Percentiles rank a stretch among this genome's conserved stretches.
Conservation (phyloP, 2,113 vertebrate genomes). For the Ovis aries region ARS-UI_Ramb_v3.0 NC_056059.1:93606001-93606500, state of each 20-base stretch:
- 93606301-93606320: background rate
- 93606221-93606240: background rate
- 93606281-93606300: background rate
- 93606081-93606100: background rate
- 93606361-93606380: background rate
- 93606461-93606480: background rate
- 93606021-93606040: background rate
- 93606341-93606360: background rate
- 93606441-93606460: background rate
- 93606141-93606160: background rate
- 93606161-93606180: background rate
- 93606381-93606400: background rate
- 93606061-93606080: background rate
- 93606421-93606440: background rate
- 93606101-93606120: background rate
- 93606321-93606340: background rate
- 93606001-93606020: background rate
- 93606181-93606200: fast-evolving
- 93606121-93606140: background rate
- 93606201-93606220: background rate
- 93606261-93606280: background rate
- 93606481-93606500: background rate
- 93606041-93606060: background rate
- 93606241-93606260: background rate
- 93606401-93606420: background rate